Percentiles rank a stretch among this genome's conserved stretches.
Evolutionary conservation across 2,888 invertebrate genomes (phyloP).

Genomic region (Watsonalla binaria): DNA sequence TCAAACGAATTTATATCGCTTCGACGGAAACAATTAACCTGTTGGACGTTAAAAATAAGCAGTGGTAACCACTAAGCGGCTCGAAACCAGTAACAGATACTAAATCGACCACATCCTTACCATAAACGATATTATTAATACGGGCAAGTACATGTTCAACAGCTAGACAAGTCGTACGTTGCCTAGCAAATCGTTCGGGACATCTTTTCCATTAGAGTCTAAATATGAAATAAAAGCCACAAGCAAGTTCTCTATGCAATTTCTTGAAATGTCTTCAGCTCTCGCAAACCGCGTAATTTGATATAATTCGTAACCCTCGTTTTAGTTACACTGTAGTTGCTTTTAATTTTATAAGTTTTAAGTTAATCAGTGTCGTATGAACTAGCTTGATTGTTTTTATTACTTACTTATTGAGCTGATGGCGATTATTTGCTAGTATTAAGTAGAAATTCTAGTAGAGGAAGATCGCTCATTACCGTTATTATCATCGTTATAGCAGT

Average conservation of each 20-base stretch:
- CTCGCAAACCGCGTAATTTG: not conserved
- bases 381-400: too few species aligned
- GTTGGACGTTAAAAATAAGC: not conserved
- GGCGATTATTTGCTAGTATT: too few species aligned
- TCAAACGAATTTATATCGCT: not conserved
- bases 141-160: conserved; percentile 4
- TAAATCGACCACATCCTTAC: conserved; percentile 27
- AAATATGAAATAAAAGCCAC: not conserved
- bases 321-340: too few species aligned
- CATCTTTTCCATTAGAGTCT: not conserved
- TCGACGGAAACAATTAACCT: conserved; percentile 1
- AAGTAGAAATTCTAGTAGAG: too few species aligned
- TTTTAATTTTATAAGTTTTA: too few species aligned
- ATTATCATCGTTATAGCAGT: too few species aligned
- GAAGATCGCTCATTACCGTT: too few species aligned
- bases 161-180: not conserved
- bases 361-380: too few species aligned
- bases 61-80: not conserved
- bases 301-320: not conserved
- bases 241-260: not conserved
- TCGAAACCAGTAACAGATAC: conserved; percentile 5
- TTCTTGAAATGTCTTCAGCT: not conserved
- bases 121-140: conserved; percentile 11
- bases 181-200: not conserved
- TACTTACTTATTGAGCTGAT: too few species aligned